Evolutionary conservation across 2,888 invertebrate genomes (phyloP).

Genomic region (Drepana falcataria): DNA sequence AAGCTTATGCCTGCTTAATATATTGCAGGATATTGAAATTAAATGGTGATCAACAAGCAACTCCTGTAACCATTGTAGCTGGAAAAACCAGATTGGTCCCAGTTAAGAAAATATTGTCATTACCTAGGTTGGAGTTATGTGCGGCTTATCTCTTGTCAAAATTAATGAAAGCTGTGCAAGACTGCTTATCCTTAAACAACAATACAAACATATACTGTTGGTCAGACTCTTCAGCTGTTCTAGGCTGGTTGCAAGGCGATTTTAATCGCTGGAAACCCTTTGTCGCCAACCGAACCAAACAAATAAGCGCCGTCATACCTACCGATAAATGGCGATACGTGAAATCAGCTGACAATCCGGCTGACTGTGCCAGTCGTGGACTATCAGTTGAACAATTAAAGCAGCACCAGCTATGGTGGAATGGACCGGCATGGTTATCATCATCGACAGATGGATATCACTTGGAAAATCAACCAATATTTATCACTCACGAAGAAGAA

Average conservation of each 20-base stretch:
- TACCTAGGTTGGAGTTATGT: constrained; percentile 14
- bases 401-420: constrained; percentile 9
- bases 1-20: constrained; percentile 14
- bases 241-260: constrained; percentile 14
- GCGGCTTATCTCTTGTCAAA: neutral
- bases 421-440: constrained; percentile 9
- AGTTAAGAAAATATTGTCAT: constrained; percentile 7
- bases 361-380: constrained; percentile 13
- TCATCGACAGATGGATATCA: neutral
- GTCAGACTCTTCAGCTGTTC: constrained; percentile 11
- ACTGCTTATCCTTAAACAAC: neutral
- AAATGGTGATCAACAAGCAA: neutral
- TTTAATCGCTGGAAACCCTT: constrained; percentile 13
- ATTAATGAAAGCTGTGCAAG: too few species aligned
- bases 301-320: constrained; percentile 9
- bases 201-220: neutral
- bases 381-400: neutral
- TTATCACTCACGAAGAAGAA: neutral
- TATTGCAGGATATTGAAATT: too few species aligned
- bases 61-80: constrained; percentile 6
- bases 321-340: constrained; percentile 9
- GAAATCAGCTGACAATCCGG: constrained; percentile 12
- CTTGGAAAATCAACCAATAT: neutral
- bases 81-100: constrained; percentile 18
- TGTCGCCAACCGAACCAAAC: constrained; percentile 13